Percentiles rank a stretch among this genome's conserved stretches.
These are phyloP conservation scores for Neoarius graeffei DNA, from an alignment of 2,113 vertebrate species.

Conservation along the genomic window DNA sequence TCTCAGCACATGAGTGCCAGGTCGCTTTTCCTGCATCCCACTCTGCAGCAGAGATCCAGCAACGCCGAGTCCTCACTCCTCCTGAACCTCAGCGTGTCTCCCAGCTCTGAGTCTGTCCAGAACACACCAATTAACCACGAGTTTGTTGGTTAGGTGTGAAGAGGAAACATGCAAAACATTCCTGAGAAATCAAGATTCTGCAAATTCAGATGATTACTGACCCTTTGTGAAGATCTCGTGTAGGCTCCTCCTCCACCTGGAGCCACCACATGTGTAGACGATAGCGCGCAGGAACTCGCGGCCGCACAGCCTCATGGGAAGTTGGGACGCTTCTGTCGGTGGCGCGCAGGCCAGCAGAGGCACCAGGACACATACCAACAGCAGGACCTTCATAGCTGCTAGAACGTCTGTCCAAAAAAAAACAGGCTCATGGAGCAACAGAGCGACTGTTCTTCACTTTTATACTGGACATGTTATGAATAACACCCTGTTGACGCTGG, in stretches of 20 bases:
- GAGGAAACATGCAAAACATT: background rate
- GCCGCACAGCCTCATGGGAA: conserved; percentile 77
- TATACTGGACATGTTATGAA: conserved; percentile 10
- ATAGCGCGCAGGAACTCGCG: conserved; percentile 78
- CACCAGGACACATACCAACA: conserved; percentile 36
- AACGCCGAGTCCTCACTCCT: conserved; percentile 59
- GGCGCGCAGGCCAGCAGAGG: conserved; percentile 61
- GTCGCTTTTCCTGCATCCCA: conserved; percentile 69
- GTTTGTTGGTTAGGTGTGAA: background rate
- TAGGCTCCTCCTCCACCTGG: conserved; percentile 78
- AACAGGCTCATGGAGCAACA: background rate
- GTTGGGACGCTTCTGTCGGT: conserved; percentile 32
- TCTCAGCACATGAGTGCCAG: conserved; percentile 68
- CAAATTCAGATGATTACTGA: conserved; percentile 57
- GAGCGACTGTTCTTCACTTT: conserved; percentile 2
- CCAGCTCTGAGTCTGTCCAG: conserved; percentile 47
- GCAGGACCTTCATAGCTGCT: conserved; percentile 57
- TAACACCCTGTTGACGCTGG: conserved; percentile 18
- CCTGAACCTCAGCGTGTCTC: conserved; percentile 28
- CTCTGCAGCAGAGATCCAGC: conserved; percentile 64
- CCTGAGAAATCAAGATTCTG: background rate
- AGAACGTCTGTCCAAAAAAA: background rate
- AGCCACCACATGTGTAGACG: conserved; percentile 84
- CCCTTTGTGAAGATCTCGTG: conserved; percentile 55
- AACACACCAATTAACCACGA: background rate